Evolutionary conservation across 2,113 vertebrate genomes (phyloP).

Genomic region (Corythornis vintsioides): DNA sequence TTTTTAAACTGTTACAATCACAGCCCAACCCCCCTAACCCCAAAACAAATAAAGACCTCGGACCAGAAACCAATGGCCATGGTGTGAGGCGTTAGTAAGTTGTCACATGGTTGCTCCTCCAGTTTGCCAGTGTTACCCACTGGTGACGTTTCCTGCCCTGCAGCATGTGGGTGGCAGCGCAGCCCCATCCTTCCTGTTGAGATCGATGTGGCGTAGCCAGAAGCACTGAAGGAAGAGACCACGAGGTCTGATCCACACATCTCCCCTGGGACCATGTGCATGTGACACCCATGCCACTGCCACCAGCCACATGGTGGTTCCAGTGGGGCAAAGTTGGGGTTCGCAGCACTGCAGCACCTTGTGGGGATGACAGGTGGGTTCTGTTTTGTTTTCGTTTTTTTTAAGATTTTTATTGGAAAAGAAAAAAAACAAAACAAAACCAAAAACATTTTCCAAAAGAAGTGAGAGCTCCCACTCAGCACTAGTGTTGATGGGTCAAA

Average conservation of each 20-base stretch:
- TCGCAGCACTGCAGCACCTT: background rate
- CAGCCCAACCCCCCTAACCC: background rate
- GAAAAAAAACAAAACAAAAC: conserved; percentile 52
- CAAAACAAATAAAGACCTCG: conserved; percentile 65
- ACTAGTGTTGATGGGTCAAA: background rate
- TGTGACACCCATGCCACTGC: background rate
- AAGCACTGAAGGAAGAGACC: background rate
- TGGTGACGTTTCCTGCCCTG: background rate
- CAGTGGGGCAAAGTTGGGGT: background rate
- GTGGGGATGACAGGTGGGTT: background rate
- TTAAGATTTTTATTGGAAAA: conserved; percentile 72
- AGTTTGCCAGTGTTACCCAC: background rate
- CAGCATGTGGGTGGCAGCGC: rapidly evolving
- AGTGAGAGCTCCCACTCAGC: conserved; percentile 24
- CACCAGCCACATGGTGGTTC: rapidly evolving
- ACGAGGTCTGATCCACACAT: rapidly evolving
- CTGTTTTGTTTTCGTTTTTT: background rate
- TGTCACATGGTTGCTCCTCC: rapidly evolving
- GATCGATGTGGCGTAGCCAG: background rate
- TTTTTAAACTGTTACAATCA: conserved; percentile 15
- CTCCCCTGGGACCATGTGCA: background rate
- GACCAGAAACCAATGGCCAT: background rate
- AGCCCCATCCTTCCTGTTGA: background rate
- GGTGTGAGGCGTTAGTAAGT: background rate
- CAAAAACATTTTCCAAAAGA: conserved; percentile 20